These are phyloP conservation scores for Monoplex corrugatus DNA, from an alignment of 2,888 invertebrate genomes.

Conservation along the genomic window DNA sequence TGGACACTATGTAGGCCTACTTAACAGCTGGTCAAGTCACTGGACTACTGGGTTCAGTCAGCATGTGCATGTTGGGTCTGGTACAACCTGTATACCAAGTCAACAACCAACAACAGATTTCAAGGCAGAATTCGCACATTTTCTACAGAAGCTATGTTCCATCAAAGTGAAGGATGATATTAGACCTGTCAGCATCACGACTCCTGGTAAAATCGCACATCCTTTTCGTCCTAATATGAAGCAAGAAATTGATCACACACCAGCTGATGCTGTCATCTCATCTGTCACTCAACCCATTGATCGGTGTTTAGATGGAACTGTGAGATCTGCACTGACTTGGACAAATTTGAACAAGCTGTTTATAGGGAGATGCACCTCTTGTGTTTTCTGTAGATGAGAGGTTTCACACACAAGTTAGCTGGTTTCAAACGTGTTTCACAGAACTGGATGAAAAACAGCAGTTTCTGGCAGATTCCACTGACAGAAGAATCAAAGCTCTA, in stretches of 20 bases:
- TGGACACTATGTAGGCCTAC: not conserved
- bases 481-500: no score
- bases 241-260: slow-evolving; percentile 13
- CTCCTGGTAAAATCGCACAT: not conserved
- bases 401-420: no score
- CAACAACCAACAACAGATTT: not conserved
- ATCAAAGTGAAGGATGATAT: not conserved
- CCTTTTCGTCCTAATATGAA: slow-evolving; percentile 20
- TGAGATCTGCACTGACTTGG: not conserved
- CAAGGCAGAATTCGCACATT: slow-evolving; percentile 23
- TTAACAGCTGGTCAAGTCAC: not conserved
- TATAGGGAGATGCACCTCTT: not conserved
- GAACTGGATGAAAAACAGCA: no score
- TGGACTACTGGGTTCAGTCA: not conserved
- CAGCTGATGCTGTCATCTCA: slow-evolving; percentile 51
- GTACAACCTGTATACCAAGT: not conserved
- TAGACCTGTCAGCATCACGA: not conserved
- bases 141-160: not conserved
- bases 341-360: not conserved
- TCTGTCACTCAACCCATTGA: not conserved
- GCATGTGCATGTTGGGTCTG: not conserved
- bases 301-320: not conserved
- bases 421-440: no score
- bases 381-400: not conserved
- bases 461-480: no score